Percentiles rank a stretch among this genome's conserved stretches.
These are phyloP conservation scores for Chelonoidis abingdonii DNA, from an alignment of 2,113 vertebrate genomes.

Conservation along the genomic window DNA sequence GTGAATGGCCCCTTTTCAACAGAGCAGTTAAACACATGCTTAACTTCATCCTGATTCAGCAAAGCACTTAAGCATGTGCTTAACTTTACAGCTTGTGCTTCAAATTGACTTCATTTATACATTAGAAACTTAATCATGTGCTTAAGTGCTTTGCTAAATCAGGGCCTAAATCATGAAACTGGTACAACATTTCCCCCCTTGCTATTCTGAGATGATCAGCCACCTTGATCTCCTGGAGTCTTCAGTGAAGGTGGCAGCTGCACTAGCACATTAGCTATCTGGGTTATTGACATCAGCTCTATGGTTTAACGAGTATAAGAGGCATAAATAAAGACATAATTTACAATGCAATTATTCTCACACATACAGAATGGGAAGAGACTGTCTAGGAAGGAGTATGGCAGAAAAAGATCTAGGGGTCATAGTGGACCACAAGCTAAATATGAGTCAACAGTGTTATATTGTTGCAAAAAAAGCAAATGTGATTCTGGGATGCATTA, in stretches of 20 bases:
- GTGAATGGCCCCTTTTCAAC: background rate
- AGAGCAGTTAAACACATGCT: background rate
- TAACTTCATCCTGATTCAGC: background rate
- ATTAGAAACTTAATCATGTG: background rate
- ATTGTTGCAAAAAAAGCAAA: too few relatives aligned
- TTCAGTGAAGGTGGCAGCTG: background rate
- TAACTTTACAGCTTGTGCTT: background rate
- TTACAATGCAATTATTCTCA: background rate
- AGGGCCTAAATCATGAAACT: background rate
- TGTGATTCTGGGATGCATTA: too few relatives aligned
- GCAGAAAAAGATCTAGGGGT: too few relatives aligned
- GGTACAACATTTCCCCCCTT: background rate
- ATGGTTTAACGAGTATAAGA: background rate
- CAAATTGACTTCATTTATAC: background rate
- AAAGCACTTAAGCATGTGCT: background rate
- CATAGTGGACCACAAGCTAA: too few relatives aligned
- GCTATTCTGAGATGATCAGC: background rate
- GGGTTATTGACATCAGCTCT: background rate
- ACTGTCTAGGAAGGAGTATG: too few relatives aligned
- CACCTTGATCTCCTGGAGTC: fast-evolving
- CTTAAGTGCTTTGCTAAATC: background rate
- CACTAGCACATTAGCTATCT: background rate
- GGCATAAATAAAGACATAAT: background rate
- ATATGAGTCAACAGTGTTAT: too few relatives aligned
- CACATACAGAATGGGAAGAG: too few relatives aligned